phyloP scores from a whole-genome alignment of 2,113 vertebrate genomes.

The Pleuronectes platessa region DNA sequence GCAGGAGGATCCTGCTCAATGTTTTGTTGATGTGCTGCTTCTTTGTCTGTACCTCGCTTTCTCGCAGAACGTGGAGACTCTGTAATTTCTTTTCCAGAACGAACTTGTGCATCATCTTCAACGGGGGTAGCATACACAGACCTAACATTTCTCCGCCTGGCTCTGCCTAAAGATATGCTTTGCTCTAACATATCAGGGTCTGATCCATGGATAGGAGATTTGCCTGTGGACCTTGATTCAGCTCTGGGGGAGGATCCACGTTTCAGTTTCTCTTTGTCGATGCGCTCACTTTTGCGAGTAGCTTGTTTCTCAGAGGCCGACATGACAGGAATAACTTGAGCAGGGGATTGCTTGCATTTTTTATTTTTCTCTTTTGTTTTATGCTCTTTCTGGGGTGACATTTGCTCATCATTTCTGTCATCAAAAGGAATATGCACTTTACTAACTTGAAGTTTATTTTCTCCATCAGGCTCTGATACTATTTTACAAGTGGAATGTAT shows the following conservation, averaged over 20 bases:
- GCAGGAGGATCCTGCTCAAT: slow-evolving; percentile 77
- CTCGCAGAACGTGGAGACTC: slow-evolving; percentile 89
- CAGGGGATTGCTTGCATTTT: slow-evolving; percentile 84
- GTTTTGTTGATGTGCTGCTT: slow-evolving; percentile 71
- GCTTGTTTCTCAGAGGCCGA: slow-evolving; percentile 87
- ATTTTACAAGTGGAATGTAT: slow-evolving; percentile 53
- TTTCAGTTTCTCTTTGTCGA: slow-evolving; percentile 95
- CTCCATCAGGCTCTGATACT: slow-evolving; percentile 59
- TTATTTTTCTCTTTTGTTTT: slow-evolving; percentile 88
- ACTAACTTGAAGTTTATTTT: slow-evolving; percentile 59
- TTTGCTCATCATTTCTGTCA: slow-evolving; percentile 80
- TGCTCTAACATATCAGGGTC: slow-evolving; percentile 87
- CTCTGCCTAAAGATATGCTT: slow-evolving; percentile 86
- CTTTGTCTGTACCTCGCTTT: slow-evolving; percentile 89
- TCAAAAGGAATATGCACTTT: slow-evolving; percentile 70
- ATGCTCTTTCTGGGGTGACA: slow-evolving; percentile 81
- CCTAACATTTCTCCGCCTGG: slow-evolving; percentile 92
- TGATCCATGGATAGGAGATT: slow-evolving; percentile 87
- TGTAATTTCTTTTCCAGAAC: slow-evolving; percentile 84
- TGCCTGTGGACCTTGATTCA: slow-evolving; percentile 87
- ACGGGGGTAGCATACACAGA: slow-evolving; percentile 93
- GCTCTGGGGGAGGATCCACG: slow-evolving; percentile 92
- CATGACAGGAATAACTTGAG: slow-evolving; percentile 68
- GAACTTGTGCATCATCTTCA: slow-evolving; percentile 85
- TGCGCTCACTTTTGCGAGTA: slow-evolving; percentile 95